Evolutionary conservation across 2,797 vertebrate genomes (phyloP).

Genomic region (Cryptoprocta ferox): DNA sequence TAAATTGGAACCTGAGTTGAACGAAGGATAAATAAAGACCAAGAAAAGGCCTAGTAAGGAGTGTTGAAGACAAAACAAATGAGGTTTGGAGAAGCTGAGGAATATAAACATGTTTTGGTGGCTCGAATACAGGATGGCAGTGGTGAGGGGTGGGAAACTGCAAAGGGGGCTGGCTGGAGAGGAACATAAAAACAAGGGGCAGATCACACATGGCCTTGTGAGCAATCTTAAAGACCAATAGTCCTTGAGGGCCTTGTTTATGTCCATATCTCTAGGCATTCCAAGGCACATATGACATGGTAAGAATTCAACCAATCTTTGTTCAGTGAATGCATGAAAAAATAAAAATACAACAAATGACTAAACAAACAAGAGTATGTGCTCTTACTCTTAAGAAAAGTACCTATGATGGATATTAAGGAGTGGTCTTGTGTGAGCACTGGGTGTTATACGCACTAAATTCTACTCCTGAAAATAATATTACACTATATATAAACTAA

Average conservation of each 20-base stretch:
- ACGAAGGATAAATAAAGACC: background rate
- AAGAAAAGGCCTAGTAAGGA: background rate
- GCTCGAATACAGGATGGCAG: too few species aligned
- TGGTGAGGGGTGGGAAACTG: background rate
- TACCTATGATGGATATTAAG: background rate
- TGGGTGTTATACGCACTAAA: background rate
- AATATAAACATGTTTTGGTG: background rate
- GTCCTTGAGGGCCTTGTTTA: background rate
- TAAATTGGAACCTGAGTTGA: background rate
- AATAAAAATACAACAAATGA: background rate
- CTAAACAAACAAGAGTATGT: background rate
- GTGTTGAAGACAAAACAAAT: background rate
- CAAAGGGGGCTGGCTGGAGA: background rate
- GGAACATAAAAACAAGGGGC: background rate
- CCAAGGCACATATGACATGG: background rate
- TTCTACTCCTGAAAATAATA: background rate
- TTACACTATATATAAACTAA: background rate
- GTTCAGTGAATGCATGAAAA: conserved; percentile 2
- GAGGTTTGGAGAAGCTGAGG: background rate
- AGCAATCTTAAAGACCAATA: background rate
- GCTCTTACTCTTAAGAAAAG: background rate
- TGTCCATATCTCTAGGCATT: background rate
- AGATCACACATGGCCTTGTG: background rate
- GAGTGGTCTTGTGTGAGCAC: background rate
- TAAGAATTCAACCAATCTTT: conserved; percentile 12